Conservation (phyloP, 37 sponge, comb jelly and placozoan genomes). For the Ianthella basta region DNA sequence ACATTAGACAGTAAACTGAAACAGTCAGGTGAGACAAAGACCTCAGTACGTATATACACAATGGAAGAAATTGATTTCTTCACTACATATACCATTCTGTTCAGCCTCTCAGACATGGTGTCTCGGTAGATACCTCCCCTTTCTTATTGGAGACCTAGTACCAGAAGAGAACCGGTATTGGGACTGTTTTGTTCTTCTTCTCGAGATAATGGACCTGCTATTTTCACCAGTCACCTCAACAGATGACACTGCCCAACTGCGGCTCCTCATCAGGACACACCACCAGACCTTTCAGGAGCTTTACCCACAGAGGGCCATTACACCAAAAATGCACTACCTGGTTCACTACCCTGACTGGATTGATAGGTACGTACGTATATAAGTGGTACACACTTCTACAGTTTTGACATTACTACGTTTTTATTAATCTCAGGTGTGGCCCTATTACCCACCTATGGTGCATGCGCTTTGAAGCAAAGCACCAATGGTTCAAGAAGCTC, state of each 20-base stretch:
- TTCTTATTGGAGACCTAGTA: conserved; percentile 64
- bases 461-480: conserved; percentile 32
- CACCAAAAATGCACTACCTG: conserved; percentile 27
- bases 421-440: conserved; percentile 18
- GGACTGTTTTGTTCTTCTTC: conserved; percentile 47
- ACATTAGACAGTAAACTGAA: neutral
- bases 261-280: conserved; percentile 19
- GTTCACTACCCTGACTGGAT: conserved; percentile 15
- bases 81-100: neutral
- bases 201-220: conserved; percentile 57
- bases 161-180: conserved; percentile 43
- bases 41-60: too few species aligned
- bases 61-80: too few species aligned
- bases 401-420: neutral
- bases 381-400: neutral
- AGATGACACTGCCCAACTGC: conserved; percentile 38
- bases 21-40: conserved; percentile 21
- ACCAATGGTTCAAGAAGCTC: conserved; percentile 15
- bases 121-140: conserved; percentile 59
- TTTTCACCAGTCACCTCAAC: conserved; percentile 57
- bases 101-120: conserved; percentile 76
- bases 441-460: conserved; percentile 2
- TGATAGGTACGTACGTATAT: neutral
- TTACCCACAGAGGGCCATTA: conserved; percentile 3
- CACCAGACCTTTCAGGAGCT: neutral